Conservation (phyloP, 2,113 vertebrate genomes). For the Mungos mungo region DNA sequence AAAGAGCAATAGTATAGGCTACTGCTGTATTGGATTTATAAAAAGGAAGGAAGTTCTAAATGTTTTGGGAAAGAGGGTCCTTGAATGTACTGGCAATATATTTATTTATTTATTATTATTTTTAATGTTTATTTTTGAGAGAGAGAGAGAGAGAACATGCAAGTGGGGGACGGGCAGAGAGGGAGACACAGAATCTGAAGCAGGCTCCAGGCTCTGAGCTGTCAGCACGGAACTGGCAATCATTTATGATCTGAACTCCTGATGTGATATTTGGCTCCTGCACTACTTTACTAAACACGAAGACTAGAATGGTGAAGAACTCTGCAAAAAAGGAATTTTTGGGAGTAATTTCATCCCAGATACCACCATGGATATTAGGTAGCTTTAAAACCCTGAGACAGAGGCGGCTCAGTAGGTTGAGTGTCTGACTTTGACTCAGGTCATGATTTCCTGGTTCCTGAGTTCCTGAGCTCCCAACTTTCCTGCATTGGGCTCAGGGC, state of each 20-base stretch:
- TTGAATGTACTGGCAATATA: background rate
- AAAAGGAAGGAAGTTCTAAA: background rate
- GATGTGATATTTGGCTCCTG: background rate
- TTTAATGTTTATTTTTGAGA: no score
- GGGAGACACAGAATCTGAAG: no score
- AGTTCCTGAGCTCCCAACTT: no score
- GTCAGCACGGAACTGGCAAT: no score
- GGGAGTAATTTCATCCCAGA: background rate
- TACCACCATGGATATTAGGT: background rate
- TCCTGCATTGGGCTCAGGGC: no score
- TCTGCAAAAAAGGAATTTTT: background rate
- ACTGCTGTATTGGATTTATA: background rate
- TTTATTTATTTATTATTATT: background rate
- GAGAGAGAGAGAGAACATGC: no score
- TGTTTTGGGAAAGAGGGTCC: background rate
- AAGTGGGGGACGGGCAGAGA: no score
- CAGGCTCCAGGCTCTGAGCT: no score
- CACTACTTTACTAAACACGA: background rate
- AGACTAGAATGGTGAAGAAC: background rate
- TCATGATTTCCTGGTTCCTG: no score
- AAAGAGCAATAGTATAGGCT: background rate
- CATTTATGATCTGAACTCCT: background rate
- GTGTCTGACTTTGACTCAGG: no score
- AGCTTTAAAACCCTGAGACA: background rate
- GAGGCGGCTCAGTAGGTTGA: background rate